phyloP scores from a whole-genome alignment of 2,888 invertebrate genomes.

The Drosophila borborema region DNA sequence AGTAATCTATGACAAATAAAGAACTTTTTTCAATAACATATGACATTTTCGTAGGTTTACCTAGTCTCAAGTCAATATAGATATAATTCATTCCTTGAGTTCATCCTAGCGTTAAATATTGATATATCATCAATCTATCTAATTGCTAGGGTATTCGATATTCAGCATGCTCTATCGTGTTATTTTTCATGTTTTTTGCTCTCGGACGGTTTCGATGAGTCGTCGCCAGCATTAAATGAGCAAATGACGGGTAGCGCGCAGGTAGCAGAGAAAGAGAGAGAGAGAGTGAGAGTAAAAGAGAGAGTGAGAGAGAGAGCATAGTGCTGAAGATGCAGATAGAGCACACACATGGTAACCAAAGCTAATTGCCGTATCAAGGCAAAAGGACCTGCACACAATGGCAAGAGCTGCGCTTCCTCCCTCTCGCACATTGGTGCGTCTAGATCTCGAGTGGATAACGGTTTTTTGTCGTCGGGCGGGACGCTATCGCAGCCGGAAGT shows the following conservation, averaged over 20 bases:
- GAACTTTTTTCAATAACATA: not conserved
- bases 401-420: conserved; percentile 19
- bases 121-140: not conserved
- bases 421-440: conserved; percentile 55
- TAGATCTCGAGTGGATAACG: conserved; percentile 77
- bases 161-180: not conserved
- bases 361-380: conserved; percentile 63
- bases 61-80: too few relatives aligned
- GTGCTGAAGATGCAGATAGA: conserved; percentile 64
- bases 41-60: not conserved
- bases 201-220: conserved; percentile 27
- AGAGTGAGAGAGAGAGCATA: not conserved
- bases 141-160: not conserved
- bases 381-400: conserved; percentile 46
- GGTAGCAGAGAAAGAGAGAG: conserved; percentile 19
- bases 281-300: not conserved
- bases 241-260: conserved; percentile 26
- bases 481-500: conserved; percentile 82
- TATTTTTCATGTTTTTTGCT: conserved; percentile 9
- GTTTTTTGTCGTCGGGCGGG: conserved; percentile 45
- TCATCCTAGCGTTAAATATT: not conserved
- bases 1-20: not conserved
- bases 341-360: conserved; percentile 64
- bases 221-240: conserved; percentile 54
- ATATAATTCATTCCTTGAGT: not conserved